These are phyloP conservation scores for Nebria ingens DNA, from an alignment of 1,140 invertebrate species.

Conservation along the genomic window DNA sequence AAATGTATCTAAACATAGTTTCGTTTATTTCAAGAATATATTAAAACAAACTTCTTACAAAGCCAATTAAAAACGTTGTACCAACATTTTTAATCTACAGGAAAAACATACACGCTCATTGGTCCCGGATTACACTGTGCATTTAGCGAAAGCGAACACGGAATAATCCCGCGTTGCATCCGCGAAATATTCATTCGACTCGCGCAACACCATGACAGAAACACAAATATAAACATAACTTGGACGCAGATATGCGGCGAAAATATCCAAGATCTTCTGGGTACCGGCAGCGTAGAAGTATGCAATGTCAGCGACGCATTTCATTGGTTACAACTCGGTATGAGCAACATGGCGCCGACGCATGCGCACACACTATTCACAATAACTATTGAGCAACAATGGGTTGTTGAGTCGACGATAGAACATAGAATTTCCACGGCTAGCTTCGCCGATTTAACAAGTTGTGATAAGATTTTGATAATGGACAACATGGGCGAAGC, in stretches of 20 bases:
- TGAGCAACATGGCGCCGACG: conserved; percentile 29
- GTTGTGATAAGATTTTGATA: conserved; percentile 43
- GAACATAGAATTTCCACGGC: conserved; percentile 54
- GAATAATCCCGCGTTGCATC: conserved; percentile 63
- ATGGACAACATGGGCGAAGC: conserved; percentile 32
- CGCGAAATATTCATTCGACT: conserved; percentile 60
- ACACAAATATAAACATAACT: conserved; percentile 48
- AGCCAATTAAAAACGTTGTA: no score
- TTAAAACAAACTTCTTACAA: no score
- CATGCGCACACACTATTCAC: conserved; percentile 50
- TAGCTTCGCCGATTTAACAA: conserved; percentile 53
- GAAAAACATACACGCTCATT: conserved; percentile 69
- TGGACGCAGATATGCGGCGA: conserved; percentile 49
- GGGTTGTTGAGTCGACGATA: conserved; percentile 43
- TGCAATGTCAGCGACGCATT: conserved; percentile 31
- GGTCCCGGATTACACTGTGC: conserved; percentile 59
- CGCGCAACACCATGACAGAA: conserved; percentile 44
- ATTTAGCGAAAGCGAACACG: conserved; percentile 59
- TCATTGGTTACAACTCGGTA: conserved; percentile 33
- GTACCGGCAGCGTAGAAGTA: conserved; percentile 25
- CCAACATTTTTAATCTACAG: conserved; percentile 29
- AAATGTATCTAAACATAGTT: neutral
- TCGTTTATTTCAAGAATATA: neutral
- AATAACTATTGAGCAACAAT: conserved; percentile 56
- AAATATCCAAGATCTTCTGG: conserved; percentile 30